Percentiles rank a stretch among this genome's conserved stretches.
Conservation (phyloP, 2,797 vertebrate species). For the Staurois parvus region DNA sequence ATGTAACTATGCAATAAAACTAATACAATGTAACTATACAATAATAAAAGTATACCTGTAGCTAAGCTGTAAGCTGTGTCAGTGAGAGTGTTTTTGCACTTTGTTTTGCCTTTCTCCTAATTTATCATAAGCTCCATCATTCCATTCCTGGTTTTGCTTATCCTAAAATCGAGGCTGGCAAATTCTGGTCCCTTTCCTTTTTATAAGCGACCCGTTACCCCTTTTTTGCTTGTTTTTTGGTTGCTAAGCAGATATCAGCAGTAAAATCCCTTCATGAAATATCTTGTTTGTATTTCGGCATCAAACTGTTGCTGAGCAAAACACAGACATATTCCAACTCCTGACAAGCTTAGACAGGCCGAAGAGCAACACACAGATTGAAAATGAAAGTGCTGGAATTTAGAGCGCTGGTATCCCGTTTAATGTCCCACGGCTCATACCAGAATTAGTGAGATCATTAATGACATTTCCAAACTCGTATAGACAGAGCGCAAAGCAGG, state of each 20-base stretch:
- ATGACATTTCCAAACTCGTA: slow-evolving; percentile 55
- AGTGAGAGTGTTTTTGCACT: no score
- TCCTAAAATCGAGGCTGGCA: neutral
- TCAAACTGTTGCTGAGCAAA: slow-evolving; percentile 6
- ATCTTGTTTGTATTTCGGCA: slow-evolving; percentile 6
- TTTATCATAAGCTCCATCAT: no score
- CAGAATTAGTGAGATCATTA: slow-evolving; percentile 53
- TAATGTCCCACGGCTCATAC: slow-evolving; percentile 40
- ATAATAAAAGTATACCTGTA: no score
- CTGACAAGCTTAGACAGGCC: slow-evolving; percentile 28
- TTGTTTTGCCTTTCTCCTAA: no score
- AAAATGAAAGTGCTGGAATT: slow-evolving; percentile 23
- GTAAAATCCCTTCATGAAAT: neutral
- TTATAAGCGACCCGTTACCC: neutral
- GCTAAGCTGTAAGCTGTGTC: no score
- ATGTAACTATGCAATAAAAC: no score
- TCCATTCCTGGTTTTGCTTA: no score
- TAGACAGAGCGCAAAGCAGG: slow-evolving; percentile 4
- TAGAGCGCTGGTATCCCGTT: slow-evolving; percentile 17
- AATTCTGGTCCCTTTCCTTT: neutral
- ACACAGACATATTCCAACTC: slow-evolving; percentile 21
- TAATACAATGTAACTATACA: no score
- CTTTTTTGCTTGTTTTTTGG: neutral
- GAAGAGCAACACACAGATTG: slow-evolving; percentile 11
- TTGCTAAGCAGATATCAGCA: neutral